Evolutionary conservation across 2,888 invertebrate genomes (phyloP).

Genomic region (Lucinisca nassula): DNA sequence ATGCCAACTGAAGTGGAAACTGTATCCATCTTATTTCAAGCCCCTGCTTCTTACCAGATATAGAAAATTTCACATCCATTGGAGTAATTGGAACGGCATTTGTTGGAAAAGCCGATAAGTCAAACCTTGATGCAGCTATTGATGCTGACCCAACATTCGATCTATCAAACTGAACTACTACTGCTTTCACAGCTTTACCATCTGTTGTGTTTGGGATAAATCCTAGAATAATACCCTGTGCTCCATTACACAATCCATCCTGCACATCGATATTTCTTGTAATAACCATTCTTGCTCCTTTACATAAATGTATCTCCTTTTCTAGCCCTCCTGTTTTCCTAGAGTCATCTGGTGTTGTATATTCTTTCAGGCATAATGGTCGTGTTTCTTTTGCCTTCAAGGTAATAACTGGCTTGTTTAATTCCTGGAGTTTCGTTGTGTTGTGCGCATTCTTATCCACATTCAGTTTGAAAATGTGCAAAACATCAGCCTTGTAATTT

Average conservation of each 20-base stretch:
- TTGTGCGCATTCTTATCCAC: constrained; percentile 1
- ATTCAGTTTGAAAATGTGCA: constrained; percentile 19
- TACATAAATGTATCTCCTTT: not conserved
- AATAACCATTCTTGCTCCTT: constrained; percentile 21
- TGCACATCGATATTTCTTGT: constrained; percentile 29
- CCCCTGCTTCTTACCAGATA: constrained; percentile 16
- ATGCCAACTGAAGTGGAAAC: constrained; percentile 56
- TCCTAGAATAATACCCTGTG: not conserved
- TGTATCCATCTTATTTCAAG: constrained; percentile 43
- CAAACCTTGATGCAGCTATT: constrained; percentile 27
- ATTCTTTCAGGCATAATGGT: constrained; percentile 19
- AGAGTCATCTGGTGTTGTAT: not conserved
- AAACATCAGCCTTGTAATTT: not conserved
- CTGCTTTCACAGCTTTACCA: not conserved
- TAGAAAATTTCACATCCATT: constrained; percentile 31
- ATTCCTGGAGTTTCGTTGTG: not conserved
- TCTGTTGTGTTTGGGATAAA: not conserved
- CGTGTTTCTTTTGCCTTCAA: constrained; percentile 8
- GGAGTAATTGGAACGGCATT: not conserved
- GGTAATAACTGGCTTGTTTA: not conserved
- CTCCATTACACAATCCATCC: constrained; percentile 26
- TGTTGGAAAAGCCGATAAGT: constrained; percentile 4
- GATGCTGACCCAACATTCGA: constrained; percentile 43
- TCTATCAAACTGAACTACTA: constrained; percentile 45
- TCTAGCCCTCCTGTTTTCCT: constrained; percentile 19